Evolutionary conservation across 2,888 invertebrate genomes (phyloP).

Genomic region (Stenoptilia bipunctidactyla): DNA sequence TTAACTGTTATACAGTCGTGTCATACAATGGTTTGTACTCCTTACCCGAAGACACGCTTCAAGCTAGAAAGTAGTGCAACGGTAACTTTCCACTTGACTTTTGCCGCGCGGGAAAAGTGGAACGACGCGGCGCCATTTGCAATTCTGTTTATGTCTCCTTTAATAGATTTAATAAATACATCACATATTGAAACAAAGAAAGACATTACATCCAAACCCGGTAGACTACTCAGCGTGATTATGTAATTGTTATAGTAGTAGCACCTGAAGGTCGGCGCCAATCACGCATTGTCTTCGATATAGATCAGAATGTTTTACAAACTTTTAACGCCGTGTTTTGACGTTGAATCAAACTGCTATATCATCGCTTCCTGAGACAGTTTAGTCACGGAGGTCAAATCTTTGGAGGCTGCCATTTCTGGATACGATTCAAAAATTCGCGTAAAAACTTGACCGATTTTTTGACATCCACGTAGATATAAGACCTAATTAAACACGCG

Average conservation of each 20-base stretch:
- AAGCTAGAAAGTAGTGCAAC: conserved; percentile 68
- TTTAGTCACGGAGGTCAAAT: conserved; percentile 18
- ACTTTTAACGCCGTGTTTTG: conserved; percentile 41
- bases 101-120: conserved; percentile 64
- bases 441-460: conserved; percentile 60
- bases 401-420: conserved; percentile 32
- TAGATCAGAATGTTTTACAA: conserved; percentile 45
- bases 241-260: neutral
- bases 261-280: conserved; percentile 36
- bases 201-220: too few species aligned
- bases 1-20: too few species aligned
- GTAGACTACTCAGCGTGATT: neutral
- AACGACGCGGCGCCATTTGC: conserved; percentile 48
- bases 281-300: conserved; percentile 35
- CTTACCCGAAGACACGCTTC: too few species aligned
- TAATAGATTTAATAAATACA: too few species aligned
- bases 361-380: conserved; percentile 11
- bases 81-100: conserved; percentile 66
- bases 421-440: conserved; percentile 38
- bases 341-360: conserved; percentile 9
- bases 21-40: too few species aligned
- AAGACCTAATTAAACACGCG: conserved; percentile 47
- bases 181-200: too few species aligned
- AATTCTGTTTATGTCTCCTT: too few species aligned
- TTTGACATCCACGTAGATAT: conserved; percentile 27